These are phyloP conservation scores for Peromyscus californicus DNA, from an alignment of 2,113 vertebrate genomes.

Conservation along the genomic window DNA sequence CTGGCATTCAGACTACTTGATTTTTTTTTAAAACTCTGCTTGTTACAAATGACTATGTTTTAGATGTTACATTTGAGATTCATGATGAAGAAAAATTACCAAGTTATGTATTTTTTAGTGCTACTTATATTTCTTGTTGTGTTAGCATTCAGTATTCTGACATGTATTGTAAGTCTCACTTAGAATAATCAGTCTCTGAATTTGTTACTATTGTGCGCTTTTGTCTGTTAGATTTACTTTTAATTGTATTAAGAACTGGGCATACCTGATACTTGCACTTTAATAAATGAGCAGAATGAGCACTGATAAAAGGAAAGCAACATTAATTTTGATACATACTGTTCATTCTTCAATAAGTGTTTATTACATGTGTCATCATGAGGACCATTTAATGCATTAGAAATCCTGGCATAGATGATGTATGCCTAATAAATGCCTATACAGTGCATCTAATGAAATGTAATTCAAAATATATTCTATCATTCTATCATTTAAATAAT, in stretches of 20 bases:
- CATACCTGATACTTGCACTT: not conserved
- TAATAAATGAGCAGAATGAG: not conserved
- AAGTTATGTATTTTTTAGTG: not conserved
- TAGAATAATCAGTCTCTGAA: not conserved
- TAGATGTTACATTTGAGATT: not conserved
- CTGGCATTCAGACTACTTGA: not conserved
- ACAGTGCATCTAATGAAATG: not conserved
- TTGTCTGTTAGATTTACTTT: not conserved
- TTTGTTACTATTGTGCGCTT: not conserved
- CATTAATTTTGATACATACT: not conserved
- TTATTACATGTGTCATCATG: not conserved
- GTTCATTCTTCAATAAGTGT: not conserved
- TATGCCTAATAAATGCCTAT: not conserved
- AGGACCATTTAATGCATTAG: not conserved
- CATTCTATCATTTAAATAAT: not conserved
- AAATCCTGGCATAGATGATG: not conserved
- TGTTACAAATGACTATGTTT: not conserved
- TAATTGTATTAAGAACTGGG: not conserved
- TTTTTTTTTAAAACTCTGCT: not conserved
- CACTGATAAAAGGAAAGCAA: no score
- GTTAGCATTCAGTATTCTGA: not conserved
- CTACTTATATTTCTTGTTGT: not conserved
- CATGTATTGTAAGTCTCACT: not conserved
- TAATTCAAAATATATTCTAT: constrained; percentile 2
- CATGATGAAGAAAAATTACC: not conserved